phyloP scores from a whole-genome alignment of 2,113 vertebrate species.

The Xiphorhynchus elegans region DNA sequence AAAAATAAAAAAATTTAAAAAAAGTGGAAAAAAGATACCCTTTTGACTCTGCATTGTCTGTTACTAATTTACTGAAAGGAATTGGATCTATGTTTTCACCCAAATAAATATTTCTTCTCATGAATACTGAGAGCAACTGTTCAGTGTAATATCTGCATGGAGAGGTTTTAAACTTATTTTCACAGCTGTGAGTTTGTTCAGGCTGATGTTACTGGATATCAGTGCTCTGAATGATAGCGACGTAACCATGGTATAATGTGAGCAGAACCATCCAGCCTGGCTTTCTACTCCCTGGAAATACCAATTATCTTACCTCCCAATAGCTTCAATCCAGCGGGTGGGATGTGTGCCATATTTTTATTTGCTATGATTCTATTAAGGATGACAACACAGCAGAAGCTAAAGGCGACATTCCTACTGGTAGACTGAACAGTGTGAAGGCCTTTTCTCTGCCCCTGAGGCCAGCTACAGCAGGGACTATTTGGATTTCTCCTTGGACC shows the following conservation, averaged over 20 bases:
- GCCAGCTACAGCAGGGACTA: neutral
- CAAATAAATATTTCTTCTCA: slow-evolving; percentile 20
- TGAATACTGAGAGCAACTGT: neutral
- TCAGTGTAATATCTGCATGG: neutral
- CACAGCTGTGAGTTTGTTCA: neutral
- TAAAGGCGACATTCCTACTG: neutral
- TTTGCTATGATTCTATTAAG: neutral
- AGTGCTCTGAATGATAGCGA: neutral
- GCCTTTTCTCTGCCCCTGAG: neutral
- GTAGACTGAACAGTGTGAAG: neutral
- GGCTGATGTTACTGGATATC: neutral
- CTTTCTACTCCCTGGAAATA: neutral
- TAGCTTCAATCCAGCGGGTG: neutral
- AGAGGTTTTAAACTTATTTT: slow-evolving; percentile 19
- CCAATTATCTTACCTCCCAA: neutral
- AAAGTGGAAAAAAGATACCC: neutral
- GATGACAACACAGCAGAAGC: neutral
- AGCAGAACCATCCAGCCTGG: neutral
- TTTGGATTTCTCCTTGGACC: neutral
- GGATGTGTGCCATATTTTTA: neutral
- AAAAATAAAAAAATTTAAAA: neutral
- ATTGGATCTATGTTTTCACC: neutral
- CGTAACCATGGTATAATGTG: neutral
- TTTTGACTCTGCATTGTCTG: slow-evolving; percentile 26
- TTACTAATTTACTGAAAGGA: slow-evolving; percentile 17